Evolutionary conservation across 92 coral and sea anemone species (phyloP), one percentile per base, ranked within the genome.

Genomic region (Umimayanthus chanpuru): DNA sequence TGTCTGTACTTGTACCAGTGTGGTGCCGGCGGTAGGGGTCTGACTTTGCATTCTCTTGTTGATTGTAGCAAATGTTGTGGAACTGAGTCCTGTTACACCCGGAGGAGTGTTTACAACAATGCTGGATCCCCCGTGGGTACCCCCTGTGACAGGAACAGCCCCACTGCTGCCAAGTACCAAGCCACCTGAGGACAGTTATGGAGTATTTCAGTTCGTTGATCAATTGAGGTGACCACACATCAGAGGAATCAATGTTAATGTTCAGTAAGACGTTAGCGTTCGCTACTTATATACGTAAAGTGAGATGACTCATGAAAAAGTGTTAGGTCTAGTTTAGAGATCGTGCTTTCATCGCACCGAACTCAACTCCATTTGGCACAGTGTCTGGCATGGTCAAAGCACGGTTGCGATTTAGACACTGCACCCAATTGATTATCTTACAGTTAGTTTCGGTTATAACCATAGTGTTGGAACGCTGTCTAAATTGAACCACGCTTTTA

Each of bases 61-160:
- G 75, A 97, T 97, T 30, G 97, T 89, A 40, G 98, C 99, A 92
- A 97, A 95, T 61, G 95, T 28, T 36, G 93, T 87, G 26, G 98
- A 87, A 77, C 90, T 90, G 41, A 93, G 96, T 12, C 96, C 93
- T 5, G 92, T 86, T 4, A 93, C 94, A 20, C 98, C 98, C 74
- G 96, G 93, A 23, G 94, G 98, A 25, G 99, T 94, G 85, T 95
- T 97, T 38, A 97, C 98, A 58, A 97, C 98, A 77, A 97, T 97
- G 88, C 97, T 97, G 0, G 99, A 90, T 6, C 96, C 96, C 66
- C 87, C 90, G 41, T 79, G 72, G 88, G 80, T 87, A 43, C 91
- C 95, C 70, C 89, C 77, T 25, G 98, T 88, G 16, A 87, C 95
- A 36, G 96, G 77, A 71, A 87, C 89, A 68, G 85, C 73, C 44